Evolutionary conservation across 2,113 vertebrate genomes (phyloP), one percentile per base, ranked within the genome.

Genomic region (Oreamnos americanus): DNA sequence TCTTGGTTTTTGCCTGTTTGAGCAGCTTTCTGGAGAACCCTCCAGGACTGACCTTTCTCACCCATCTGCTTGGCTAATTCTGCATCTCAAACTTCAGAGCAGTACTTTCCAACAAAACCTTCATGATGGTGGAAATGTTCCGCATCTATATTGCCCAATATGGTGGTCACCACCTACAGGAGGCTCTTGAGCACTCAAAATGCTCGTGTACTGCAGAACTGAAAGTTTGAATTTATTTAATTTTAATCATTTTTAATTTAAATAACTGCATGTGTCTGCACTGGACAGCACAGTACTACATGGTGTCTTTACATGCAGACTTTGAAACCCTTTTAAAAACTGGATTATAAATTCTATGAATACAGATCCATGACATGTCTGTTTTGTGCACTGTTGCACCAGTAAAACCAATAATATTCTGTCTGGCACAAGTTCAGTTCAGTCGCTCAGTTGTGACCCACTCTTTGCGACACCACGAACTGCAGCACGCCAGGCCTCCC

Each of bases 371-470:
- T 1, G 6, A 2, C 45, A 47, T 1, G 6, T 55, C 55, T 95
- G 17, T 33, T 94, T 76, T 62, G 3, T 47, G 23, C 13, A 62
- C 8, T 45, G 26, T 10, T 43, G 33, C 6, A 30, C 79, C 26
- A 87, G 28, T 36, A 21, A 47, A 10, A 88, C 5, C 60, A 64
- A 15, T 13, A 79, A 16, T 5, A 28, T 1, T 14, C 1, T 49
- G 33, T 45, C 36, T 45, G 23, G 51, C 60, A 86, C 8, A 71
- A 3, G 60, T 62, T 62, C 60, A 62, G 28, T 62, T 16, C 60
- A 62, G 60, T 62, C 0, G 14, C 28, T 62, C 28, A 30, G 60
- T 62, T 0, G 1, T 30, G 28, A 7, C 60, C 1, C 2, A 62
- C 28, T 62, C 28, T 62, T 33, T 62, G 60, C 0, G 14, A 62